Base-by-base conservation (phyloP, 2,797 vertebrate species). In the Sebastes cheni region DNA sequence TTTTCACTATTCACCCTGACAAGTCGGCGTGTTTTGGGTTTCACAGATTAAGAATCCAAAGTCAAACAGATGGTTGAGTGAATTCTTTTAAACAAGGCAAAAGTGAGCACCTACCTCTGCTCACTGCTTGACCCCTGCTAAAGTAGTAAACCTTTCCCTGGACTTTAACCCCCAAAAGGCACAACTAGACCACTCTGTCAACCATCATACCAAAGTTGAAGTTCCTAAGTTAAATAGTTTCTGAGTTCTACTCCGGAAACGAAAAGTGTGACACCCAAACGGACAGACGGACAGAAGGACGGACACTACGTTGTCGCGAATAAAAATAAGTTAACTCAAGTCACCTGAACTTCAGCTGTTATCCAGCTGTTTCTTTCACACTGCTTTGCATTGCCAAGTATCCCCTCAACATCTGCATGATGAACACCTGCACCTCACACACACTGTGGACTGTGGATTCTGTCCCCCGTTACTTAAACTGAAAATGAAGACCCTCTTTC, bases 101-200 rank as follows among this genome's bases (percentile, higher is more conserved):
- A 39, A 39, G 36, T 39, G 36, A 39, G 2, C 2, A 14, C 36
- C 0, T 1, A 39, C 13, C 36, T 0, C 13, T 39, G 36, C 36
- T 39, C 36, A 39, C 36, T 39, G 36, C 36, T 39, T 39, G 36
- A 39, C 36, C 36, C 12, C 13, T 39, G 36, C 36, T 39, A 39
- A 39, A 14, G 36, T 39, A 39, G 36, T 39, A 39, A 39, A 39
- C 36, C 2, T 39, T 39, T 39, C 36, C 36, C 36, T 39, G 36
- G 36, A 39, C 36, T 14, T 39, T 36, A 36, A 36, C 34, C 34
- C 34, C 36, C 36, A 39, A 13, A 39, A 39, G 36, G 36, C 36
- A 39, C 36, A 39, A 39, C 12, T 39, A 39, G 36, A 39, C 12
- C 5, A 5, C 36, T 5, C 36, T 39, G 5, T 39, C 36, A 39